Conservation (phyloP, 2,797 vertebrate species). For the Cossypha heuglini region DNA sequence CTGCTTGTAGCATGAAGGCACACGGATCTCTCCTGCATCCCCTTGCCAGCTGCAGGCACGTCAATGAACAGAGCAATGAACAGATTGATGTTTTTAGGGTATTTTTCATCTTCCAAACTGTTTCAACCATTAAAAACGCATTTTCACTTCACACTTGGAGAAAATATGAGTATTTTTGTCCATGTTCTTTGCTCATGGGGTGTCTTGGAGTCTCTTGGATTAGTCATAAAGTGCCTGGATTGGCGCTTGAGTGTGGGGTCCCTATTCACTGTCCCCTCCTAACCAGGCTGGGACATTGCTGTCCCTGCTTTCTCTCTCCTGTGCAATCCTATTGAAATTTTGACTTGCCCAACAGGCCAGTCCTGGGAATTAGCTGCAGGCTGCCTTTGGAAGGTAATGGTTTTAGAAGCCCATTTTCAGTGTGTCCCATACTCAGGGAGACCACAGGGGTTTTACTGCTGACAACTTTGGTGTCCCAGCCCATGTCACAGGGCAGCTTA, state of each 20-base stretch:
- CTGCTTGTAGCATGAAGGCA: neutral
- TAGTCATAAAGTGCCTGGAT: neutral
- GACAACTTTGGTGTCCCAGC: neutral
- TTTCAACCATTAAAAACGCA: neutral
- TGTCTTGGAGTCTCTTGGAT: neutral
- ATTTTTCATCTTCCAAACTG: neutral
- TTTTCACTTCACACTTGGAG: neutral
- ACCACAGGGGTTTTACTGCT: neutral
- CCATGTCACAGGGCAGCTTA: neutral
- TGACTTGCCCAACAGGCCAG: neutral
- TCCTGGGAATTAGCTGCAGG: neutral
- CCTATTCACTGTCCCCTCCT: rapidly evolving
- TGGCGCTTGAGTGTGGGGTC: rapidly evolving
- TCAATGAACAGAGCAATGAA: neutral
- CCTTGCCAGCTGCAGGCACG: slow-evolving; percentile 4
- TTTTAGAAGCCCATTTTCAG: neutral
- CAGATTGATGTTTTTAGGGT: neutral
- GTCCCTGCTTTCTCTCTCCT: neutral
- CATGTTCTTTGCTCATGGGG: neutral
- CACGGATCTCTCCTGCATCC: neutral
- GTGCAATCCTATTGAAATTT: neutral
- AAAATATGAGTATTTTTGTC: neutral
- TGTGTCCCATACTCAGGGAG: neutral
- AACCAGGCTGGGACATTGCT: neutral
- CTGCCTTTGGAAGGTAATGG: neutral